Base-by-base conservation (phyloP, 1,140 invertebrate species). In the Drosophila sp. region DNA sequence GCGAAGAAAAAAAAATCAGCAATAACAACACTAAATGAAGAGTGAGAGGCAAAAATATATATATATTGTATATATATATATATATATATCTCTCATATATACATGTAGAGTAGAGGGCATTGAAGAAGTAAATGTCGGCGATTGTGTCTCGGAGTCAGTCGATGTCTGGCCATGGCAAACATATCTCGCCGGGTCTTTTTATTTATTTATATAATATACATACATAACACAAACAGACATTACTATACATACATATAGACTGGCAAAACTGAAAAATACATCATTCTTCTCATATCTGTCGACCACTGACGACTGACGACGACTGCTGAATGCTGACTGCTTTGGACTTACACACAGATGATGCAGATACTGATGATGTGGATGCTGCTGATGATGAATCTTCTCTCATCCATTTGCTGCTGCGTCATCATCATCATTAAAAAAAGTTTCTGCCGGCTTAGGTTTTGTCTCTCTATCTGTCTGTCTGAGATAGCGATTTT, bases 141-240 rank as follows among this genome's bases (percentile, higher is more conserved):
- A 75, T 78, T 78, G 76, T 50, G 44, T 50, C 44, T 50, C 44
- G 44, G 23, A 50, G 44, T 50, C 44, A 7, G n/a, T 27, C 66
- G 68, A 72, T 68, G 70, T 75, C 79, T 70, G 71, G 82, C 63
- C 77, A 77, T 78, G 70, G 70, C 81, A 85, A 85, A 80, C 74
- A 84, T 60, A 82, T 81, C 66, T 40, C 64, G 27, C 70, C 25
- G 50, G 30, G 70, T 56, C 32, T 56, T 60, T 41, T 50, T 65
- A 50, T 63, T 62, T 76, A 76, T 77, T 76, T 77, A 77, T 77
- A 77, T 77, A 77, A 77, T 76, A 55, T 25, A 35, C 17, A 56
- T 32, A 32, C 40, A 56, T 17, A 56, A 38, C 33, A 57, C 17
- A 35, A 17, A 65, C 55, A 76, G 60, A 76, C 41, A 70, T 33